A percentile compares a stretch with the other conserved stretches of the same genome.
These are phyloP conservation scores for Drosophila teissieri DNA, from an alignment of 1,140 invertebrate genomes.

Conservation along the genomic window DNA sequence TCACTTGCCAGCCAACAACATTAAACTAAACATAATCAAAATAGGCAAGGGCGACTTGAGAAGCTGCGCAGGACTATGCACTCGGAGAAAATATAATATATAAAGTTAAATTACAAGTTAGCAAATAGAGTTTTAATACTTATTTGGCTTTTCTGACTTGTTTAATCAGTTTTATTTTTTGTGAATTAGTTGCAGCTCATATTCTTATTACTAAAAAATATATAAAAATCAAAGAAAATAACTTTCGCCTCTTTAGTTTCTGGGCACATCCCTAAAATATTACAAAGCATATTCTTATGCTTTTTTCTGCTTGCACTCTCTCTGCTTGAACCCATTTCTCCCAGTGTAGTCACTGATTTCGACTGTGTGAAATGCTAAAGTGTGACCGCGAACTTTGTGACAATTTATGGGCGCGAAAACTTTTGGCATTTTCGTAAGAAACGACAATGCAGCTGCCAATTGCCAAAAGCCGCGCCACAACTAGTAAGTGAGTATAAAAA, in stretches of 20 bases:
- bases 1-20: conserved; percentile 43
- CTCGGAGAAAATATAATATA: neutral
- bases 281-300: neutral
- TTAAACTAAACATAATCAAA: conserved; percentile 63
- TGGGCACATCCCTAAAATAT: neutral
- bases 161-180: too few relatives aligned
- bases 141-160: too few relatives aligned
- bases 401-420: conserved; percentile 58
- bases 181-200: too few relatives aligned
- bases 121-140: too few relatives aligned
- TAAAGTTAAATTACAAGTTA: neutral
- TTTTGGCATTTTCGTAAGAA: conserved; percentile 66
- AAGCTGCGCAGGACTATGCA: neutral
- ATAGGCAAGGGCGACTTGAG: conserved; percentile 33
- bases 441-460: conserved; percentile 58
- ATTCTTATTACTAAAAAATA: too few relatives aligned
- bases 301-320: too few relatives aligned
- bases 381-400: conserved; percentile 58
- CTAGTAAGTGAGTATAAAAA: conserved; percentile 46
- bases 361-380: conserved; percentile 14
- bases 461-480: conserved; percentile 28
- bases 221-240: too few relatives aligned
- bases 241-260: too few relatives aligned
- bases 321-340: neutral
- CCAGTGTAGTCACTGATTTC: conserved; percentile 5